phyloP scores from a whole-genome alignment of 2,797 vertebrate species.

The Psittacula derbiana region DNA sequence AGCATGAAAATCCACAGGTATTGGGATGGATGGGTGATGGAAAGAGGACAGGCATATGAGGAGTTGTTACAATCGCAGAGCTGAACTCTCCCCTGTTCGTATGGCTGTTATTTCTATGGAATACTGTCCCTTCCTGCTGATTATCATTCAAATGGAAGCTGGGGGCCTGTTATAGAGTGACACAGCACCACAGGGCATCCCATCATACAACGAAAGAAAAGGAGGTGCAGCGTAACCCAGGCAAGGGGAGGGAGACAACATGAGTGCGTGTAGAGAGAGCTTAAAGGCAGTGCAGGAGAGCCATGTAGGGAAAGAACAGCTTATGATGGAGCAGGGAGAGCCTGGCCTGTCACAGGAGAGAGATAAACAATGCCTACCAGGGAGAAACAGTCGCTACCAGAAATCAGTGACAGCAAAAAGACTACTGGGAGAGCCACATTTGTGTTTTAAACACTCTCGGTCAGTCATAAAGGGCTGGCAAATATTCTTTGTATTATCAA shows the following conservation, averaged over 20 bases:
- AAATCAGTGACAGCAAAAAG: neutral
- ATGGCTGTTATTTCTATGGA: neutral
- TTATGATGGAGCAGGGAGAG: neutral
- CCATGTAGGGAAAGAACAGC: conserved; percentile 16
- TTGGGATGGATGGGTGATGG: fast-evolving
- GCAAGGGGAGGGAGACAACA: neutral
- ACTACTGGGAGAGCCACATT: neutral
- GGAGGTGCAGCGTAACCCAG: neutral
- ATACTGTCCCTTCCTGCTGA: neutral
- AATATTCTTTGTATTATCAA: conserved; percentile 44
- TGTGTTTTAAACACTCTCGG: neutral
- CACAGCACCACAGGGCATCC: neutral
- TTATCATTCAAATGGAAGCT: neutral
- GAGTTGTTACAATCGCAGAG: neutral
- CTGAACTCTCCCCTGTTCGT: neutral
- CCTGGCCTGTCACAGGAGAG: neutral
- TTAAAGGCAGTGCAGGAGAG: neutral
- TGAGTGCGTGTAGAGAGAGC: neutral
- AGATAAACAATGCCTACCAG: neutral
- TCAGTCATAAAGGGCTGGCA: conserved; percentile 23
- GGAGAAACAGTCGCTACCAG: neutral
- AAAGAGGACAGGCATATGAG: neutral
- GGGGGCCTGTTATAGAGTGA: neutral
- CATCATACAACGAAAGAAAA: neutral
- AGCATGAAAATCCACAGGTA: neutral